These are phyloP conservation scores for Saccostrea echinata DNA, from an alignment of 1,140 invertebrate species.

Conservation along the genomic window DNA sequence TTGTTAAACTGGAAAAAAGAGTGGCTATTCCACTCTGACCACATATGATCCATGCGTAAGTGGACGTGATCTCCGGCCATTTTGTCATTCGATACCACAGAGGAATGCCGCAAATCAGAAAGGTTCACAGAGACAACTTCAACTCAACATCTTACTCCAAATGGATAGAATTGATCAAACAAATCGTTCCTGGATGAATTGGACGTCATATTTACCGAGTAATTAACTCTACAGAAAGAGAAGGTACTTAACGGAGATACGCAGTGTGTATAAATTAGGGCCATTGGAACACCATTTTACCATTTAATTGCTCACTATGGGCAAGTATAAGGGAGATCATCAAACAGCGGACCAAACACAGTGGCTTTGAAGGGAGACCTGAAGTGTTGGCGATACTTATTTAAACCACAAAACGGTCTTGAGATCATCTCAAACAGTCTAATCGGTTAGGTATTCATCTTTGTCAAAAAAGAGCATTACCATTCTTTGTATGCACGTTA, in stretches of 20 bases:
- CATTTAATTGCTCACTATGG: slow-evolving; percentile 28
- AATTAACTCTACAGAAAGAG: background rate
- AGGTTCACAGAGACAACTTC: slow-evolving; percentile 5
- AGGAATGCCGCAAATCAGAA: slow-evolving; percentile 19
- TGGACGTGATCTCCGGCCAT: background rate
- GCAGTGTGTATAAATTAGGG: background rate
- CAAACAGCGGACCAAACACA: background rate
- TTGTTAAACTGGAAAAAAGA: background rate
- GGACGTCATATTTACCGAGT: slow-evolving; percentile 12
- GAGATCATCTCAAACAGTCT: slow-evolving; percentile 18
- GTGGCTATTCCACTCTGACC: background rate
- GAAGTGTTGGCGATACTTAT: slow-evolving; percentile 17
- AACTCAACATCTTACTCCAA: background rate
- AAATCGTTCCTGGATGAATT: slow-evolving; percentile 15
- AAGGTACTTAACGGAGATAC: background rate
- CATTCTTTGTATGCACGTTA: background rate
- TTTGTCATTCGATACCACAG: background rate
- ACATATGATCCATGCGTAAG: background rate
- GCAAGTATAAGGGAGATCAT: background rate
- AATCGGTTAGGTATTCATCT: slow-evolving; percentile 31
- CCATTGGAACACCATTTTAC: slow-evolving; percentile 28
- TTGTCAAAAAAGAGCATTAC: slow-evolving; percentile 15
- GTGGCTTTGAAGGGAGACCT: slow-evolving; percentile 26
- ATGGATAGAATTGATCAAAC: slow-evolving; percentile 36
- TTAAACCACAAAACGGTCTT: slow-evolving; percentile 5